A percentile compares a stretch with the other conserved stretches of the same genome.
Conservation (phyloP, 2,113 vertebrate genomes). For the Abramis brama region DNA sequence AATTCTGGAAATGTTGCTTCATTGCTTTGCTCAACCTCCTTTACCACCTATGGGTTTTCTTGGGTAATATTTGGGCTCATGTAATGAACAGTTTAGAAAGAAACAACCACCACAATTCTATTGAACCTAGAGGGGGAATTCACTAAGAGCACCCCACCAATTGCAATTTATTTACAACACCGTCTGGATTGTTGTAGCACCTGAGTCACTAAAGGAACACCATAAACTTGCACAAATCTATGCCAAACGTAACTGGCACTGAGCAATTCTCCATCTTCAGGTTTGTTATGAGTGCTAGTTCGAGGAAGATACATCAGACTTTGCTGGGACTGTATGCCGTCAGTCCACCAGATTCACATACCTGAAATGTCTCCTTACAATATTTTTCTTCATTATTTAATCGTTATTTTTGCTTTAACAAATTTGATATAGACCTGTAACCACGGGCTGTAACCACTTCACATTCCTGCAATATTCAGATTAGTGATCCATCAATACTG, state of each 20-base stretch:
- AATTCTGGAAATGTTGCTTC: slow-evolving; percentile 8
- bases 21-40: slow-evolving; percentile 4
- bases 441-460: background rate
- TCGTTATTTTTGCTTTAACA: background rate
- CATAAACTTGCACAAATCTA: background rate
- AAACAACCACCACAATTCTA: slow-evolving; percentile 23
- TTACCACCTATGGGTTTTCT: slow-evolving; percentile 19
- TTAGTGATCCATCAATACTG: background rate
- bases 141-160: background rate
- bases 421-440: background rate
- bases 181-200: background rate
- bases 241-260: background rate
- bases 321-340: background rate
- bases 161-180: background rate
- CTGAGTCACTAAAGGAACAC: background rate
- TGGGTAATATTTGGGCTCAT: slow-evolving; percentile 44
- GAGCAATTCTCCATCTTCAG: background rate
- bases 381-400: background rate
- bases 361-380: background rate
- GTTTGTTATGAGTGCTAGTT: background rate
- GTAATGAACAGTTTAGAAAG: slow-evolving; percentile 31
- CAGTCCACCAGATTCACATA: background rate
- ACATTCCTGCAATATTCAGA: background rate
- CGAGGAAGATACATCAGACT: background rate
- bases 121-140: background rate